Percentiles rank a stretch among this genome's conserved stretches.
phyloP scores from a whole-genome alignment of 2,113 vertebrate genomes.

The Oryctolagus cuniculus region DNA sequence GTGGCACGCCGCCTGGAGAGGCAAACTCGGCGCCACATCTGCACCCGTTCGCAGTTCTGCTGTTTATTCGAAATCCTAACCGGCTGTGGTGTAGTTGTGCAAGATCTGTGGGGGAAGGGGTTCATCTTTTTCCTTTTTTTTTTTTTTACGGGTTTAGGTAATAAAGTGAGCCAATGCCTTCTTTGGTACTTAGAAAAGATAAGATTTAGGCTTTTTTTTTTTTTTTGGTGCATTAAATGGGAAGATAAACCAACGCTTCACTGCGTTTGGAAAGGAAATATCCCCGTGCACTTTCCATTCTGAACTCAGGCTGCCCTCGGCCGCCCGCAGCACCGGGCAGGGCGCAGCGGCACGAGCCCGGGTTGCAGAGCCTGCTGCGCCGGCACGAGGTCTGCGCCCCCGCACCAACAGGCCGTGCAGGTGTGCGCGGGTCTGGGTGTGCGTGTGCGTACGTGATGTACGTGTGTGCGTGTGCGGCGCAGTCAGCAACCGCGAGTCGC shows the following conservation, averaged over 20 bases:
- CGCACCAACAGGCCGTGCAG: slow-evolving; percentile 38
- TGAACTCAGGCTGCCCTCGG: not conserved
- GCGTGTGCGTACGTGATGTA: slow-evolving; percentile 64
- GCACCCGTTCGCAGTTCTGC: not conserved
- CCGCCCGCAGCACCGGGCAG: not conserved
- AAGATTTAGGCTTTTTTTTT: too few relatives aligned
- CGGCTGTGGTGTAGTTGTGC: not conserved
- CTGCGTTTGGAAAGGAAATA: not conserved
- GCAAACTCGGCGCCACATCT: not conserved
- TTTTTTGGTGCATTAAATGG: not conserved
- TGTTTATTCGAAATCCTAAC: not conserved
- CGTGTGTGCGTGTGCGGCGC: slow-evolving; percentile 48
- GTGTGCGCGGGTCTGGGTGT: not conserved
- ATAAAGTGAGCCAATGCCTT: not conserved
- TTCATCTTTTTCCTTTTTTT: not conserved
- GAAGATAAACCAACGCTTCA: not conserved
- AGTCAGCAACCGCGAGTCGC: not conserved
- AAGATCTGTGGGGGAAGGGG: not conserved
- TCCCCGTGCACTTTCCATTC: not conserved
- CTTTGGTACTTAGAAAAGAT: not conserved
- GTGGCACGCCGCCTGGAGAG: not conserved
- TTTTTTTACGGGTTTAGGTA: not conserved
- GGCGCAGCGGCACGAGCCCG: slow-evolving; percentile 3
- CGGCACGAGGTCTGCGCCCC: not conserved
- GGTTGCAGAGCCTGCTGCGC: not conserved